phyloP scores from a whole-genome alignment of 2,797 vertebrate genomes.

The Acanthurus leucopareius region DNA sequence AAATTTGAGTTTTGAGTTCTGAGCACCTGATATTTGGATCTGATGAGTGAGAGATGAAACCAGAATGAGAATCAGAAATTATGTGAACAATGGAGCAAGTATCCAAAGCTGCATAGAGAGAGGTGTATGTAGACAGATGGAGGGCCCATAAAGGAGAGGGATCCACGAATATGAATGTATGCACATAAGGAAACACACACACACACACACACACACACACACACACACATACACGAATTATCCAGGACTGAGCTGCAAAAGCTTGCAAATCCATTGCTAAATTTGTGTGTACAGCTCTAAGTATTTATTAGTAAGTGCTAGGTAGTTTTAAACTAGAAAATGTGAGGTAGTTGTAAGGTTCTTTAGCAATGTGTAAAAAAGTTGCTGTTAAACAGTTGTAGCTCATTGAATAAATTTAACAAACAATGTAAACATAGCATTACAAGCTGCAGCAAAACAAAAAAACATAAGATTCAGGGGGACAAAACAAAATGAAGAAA shows the following conservation, averaged over 20 bases:
- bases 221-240: background rate
- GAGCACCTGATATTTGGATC: conserved; percentile 45
- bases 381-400: background rate
- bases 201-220: background rate
- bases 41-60: conserved; percentile 53
- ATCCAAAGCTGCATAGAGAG: background rate
- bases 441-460: background rate
- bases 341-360: too few relatives aligned
- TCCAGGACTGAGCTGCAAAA: background rate
- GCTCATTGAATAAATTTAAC: too few relatives aligned
- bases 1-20: conserved; percentile 42
- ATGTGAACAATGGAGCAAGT: conserved; percentile 49
- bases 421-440: background rate
- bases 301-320: too few relatives aligned
- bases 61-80: conserved; percentile 27
- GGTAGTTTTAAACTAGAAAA: background rate
- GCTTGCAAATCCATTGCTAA: background rate
- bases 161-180: conserved; percentile 13
- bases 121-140: conserved; percentile 11
- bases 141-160: conserved; percentile 6
- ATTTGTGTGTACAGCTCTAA: background rate
- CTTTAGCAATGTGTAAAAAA: background rate
- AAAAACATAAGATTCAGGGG: background rate
- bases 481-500: too few relatives aligned
- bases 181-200: too few relatives aligned